Conservation (phyloP, 1,140 invertebrate genomes). For the Solenopsis fugax region DNA sequence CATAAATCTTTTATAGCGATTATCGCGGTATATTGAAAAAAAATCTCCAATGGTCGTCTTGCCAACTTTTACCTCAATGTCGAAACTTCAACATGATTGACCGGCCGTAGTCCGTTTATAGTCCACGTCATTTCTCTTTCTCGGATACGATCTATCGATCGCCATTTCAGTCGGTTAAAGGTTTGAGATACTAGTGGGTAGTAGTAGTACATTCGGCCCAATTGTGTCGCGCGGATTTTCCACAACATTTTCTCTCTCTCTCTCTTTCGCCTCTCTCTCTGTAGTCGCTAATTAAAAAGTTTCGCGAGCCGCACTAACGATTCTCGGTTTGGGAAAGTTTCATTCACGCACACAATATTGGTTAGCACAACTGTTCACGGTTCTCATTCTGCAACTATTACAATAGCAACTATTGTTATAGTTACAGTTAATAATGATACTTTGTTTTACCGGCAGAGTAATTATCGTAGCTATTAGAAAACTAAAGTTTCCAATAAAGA, state of each 20-base stretch:
- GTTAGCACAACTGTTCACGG: background rate
- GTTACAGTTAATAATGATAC: background rate
- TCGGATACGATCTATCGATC: slow-evolving; percentile 49
- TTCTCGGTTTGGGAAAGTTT: slow-evolving; percentile 34
- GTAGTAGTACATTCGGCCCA: background rate
- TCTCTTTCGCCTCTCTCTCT: background rate
- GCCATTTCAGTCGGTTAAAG: slow-evolving; percentile 35
- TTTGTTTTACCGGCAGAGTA: background rate
- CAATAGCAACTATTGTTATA: background rate
- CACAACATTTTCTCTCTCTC: slow-evolving; percentile 8
- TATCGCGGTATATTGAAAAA: background rate
- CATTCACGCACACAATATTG: background rate
- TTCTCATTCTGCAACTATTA: slow-evolving; percentile 4
- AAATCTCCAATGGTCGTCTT: background rate
- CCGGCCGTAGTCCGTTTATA: background rate
- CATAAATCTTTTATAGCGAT: background rate
- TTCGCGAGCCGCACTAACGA: slow-evolving; percentile 8
- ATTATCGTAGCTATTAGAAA: background rate
- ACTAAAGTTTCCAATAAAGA: background rate
- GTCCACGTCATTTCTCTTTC: slow-evolving; percentile 18
- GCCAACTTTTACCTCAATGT: background rate
- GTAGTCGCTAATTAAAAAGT: slow-evolving; percentile 55
- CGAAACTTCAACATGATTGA: slow-evolving; percentile 18
- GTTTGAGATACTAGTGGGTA: background rate
- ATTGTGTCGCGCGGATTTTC: background rate